These are phyloP conservation scores for Taxidea taxus DNA, from an alignment of 2,113 vertebrate species.

Conservation along the genomic window DNA sequence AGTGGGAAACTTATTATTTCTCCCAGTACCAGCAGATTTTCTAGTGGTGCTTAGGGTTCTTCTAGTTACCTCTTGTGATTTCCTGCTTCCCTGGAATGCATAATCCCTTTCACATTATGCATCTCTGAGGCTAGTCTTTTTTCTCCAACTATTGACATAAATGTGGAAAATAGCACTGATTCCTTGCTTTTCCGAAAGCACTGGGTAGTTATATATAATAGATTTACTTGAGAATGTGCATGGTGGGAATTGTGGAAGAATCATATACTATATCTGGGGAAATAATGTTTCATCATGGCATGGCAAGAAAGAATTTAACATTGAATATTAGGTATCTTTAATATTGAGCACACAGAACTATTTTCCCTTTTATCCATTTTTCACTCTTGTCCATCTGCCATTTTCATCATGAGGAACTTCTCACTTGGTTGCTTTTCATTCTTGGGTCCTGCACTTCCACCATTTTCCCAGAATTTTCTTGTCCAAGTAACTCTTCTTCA, in stretches of 20 bases:
- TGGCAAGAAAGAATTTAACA: background rate
- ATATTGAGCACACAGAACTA: background rate
- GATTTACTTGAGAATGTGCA: background rate
- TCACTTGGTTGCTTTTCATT: background rate
- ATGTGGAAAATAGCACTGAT: background rate
- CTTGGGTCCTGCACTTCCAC: background rate
- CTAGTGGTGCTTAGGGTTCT: background rate
- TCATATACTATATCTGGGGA: background rate
- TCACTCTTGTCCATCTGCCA: background rate
- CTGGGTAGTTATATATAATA: background rate
- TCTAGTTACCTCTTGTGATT: background rate
- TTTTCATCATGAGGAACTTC: background rate
- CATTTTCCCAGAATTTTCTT: background rate
- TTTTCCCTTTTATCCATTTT: background rate
- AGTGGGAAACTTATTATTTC: background rate
- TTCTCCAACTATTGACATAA: background rate
- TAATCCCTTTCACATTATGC: background rate
- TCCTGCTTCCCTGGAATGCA: background rate
- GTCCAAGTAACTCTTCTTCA: background rate
- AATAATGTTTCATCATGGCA: background rate
- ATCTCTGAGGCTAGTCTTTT: background rate
- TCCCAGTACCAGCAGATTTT: background rate
- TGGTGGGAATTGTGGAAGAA: background rate
- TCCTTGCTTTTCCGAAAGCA: background rate
- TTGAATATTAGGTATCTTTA: background rate